A percentile compares a stretch with the other conserved stretches of the same genome.
Conservation (phyloP, 2,797 vertebrate species). For the Sphaeramia orbicularis region DNA sequence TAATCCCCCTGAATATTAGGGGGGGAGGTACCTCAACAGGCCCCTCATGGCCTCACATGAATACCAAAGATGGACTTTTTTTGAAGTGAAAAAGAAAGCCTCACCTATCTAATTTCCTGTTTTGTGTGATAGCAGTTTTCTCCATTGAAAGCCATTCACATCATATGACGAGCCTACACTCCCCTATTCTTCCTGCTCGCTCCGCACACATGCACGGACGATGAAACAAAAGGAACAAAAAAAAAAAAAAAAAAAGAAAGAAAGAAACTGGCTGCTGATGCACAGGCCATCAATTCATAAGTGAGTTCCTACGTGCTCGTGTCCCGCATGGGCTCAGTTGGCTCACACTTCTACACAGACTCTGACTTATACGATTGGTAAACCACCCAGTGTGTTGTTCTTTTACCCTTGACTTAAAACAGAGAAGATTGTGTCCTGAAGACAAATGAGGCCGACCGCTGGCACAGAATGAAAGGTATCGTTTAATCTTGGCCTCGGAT, state of each 20-base stretch:
- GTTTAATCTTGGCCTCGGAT: conserved; percentile 74
- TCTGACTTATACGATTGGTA: conserved; percentile 40
- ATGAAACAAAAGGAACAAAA: conserved; percentile 7
- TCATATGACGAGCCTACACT: conserved; percentile 5
- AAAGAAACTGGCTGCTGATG: conserved; percentile 20
- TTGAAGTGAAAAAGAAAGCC: conserved; percentile 57
- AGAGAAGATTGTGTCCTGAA: conserved; percentile 65
- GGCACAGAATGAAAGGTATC: conserved; percentile 78
- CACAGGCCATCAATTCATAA: conserved; percentile 42
- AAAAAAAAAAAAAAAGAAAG: conserved; percentile 8
- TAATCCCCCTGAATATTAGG: conserved; percentile 74
- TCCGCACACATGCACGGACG: conserved; percentile 11
- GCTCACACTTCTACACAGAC: conserved; percentile 2
- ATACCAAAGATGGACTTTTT: conserved; percentile 64
- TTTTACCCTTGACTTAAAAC: conserved; percentile 77
- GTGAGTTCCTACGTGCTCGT: conserved; percentile 11
- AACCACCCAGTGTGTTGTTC: conserved; percentile 64
- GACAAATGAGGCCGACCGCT: conserved; percentile 74
- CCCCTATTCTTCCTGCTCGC: not conserved
- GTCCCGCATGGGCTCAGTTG: conserved; percentile 28
- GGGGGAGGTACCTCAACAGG: conserved; percentile 46
- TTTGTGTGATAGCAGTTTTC: conserved; percentile 56
- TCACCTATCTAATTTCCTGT: conserved; percentile 69
- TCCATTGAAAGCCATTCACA: conserved; percentile 50
- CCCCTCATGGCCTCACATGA: conserved; percentile 56